Evolutionary conservation across 1,140 invertebrate genomes (phyloP).

Genomic region (Forficula auricularia): DNA sequence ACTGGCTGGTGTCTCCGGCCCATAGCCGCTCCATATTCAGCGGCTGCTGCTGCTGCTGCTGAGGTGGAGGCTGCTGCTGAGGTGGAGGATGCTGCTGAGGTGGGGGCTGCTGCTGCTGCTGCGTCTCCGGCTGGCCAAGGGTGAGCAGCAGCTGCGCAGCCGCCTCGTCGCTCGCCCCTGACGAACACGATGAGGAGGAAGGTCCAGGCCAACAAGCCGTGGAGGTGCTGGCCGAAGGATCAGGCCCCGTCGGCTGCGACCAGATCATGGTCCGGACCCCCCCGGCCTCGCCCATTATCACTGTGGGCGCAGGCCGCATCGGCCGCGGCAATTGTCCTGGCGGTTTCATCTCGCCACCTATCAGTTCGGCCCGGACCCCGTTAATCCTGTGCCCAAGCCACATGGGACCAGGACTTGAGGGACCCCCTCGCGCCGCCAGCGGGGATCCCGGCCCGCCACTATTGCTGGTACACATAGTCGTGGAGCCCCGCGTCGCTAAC

Average conservation of each 20-base stretch:
- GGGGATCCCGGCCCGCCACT: not conserved
- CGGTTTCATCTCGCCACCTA: constrained; percentile 44
- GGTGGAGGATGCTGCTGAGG: not conserved
- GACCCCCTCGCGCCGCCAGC: not conserved
- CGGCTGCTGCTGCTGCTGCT: constrained; percentile 26
- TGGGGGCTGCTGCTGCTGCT: constrained; percentile 6
- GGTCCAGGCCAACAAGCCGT: constrained; percentile 11
- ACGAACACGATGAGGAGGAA: constrained; percentile 11
- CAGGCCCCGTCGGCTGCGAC: constrained; percentile 40
- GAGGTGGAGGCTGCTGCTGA: not conserved
- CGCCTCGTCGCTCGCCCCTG: constrained; percentile 44
- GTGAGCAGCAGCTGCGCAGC: constrained; percentile 66
- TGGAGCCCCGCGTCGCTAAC: constrained; percentile 22
- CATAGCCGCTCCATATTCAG: constrained; percentile 81
- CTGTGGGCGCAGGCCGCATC: constrained; percentile 57
- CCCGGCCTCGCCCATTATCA: constrained; percentile 78
- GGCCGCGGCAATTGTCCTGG: constrained; percentile 25
- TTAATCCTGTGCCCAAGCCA: constrained; percentile 34
- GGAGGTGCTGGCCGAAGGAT: constrained; percentile 13
- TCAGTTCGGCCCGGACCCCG: constrained; percentile 60
- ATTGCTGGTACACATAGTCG: not conserved
- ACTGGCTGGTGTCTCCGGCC: constrained; percentile 66
- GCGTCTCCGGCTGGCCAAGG: constrained; percentile 37
- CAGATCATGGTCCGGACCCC: constrained; percentile 83
- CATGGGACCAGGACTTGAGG: not conserved